These are phyloP conservation scores for Perdix hodgsoniae DNA, from an alignment of 2,797 vertebrate genomes.

Conservation along the genomic window DNA sequence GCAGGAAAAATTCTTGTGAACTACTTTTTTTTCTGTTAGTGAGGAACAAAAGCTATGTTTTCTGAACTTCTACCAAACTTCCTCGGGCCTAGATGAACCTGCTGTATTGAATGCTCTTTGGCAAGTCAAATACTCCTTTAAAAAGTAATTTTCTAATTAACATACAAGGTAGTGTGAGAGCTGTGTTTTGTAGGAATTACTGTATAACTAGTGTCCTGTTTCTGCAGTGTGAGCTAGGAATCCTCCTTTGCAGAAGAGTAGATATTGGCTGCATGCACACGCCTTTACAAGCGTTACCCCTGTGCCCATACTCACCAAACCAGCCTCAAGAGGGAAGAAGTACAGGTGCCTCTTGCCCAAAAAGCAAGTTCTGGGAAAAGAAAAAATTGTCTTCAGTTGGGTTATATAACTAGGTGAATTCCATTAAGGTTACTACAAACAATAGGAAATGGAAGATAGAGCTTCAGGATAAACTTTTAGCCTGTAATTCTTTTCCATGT, in stretches of 20 bases:
- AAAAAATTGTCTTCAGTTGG: not conserved
- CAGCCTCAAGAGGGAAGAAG: not conserved
- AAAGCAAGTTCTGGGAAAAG: not conserved
- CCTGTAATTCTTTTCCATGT: not conserved
- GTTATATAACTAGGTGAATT: not conserved
- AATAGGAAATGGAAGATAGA: not conserved
- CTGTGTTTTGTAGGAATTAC: not conserved
- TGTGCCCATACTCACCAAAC: not conserved
- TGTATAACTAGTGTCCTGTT: not conserved
- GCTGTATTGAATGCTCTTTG: not conserved
- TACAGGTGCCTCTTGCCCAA: not conserved
- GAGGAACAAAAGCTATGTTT: not conserved
- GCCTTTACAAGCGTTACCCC: not conserved
- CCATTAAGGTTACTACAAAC: not conserved
- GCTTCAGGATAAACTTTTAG: not conserved
- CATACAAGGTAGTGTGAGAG: not conserved
- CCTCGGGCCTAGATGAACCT: not conserved
- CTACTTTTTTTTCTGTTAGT: not conserved
- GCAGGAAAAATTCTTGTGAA: conserved; percentile 7
- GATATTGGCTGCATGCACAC: accelerated
- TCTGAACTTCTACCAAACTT: not conserved
- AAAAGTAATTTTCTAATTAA: not conserved
- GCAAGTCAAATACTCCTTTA: conserved; percentile 9
- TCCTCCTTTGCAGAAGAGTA: not conserved
- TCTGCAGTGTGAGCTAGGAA: not conserved